phyloP scores from a whole-genome alignment of 1,140 invertebrate species.

The Stratiolaelaps scimitus region DNA sequence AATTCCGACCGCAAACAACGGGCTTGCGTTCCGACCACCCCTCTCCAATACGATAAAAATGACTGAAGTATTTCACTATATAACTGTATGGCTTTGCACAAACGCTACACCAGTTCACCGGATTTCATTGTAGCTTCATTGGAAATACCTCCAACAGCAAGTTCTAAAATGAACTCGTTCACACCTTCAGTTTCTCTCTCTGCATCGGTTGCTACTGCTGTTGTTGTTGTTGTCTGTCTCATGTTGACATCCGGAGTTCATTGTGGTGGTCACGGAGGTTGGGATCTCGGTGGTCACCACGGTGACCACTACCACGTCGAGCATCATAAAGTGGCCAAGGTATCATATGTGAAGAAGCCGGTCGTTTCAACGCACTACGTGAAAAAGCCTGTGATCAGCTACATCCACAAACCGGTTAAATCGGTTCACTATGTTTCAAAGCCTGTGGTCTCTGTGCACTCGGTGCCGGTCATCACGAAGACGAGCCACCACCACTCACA shows the following conservation, averaged over 20 bases:
- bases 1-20: no score
- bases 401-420: constrained; percentile 21
- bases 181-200: no score
- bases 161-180: no score
- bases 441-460: background rate
- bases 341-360: background rate
- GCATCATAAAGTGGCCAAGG: constrained; percentile 6
- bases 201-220: no score
- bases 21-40: no score
- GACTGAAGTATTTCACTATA: no score
- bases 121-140: no score
- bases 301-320: background rate
- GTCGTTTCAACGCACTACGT: constrained; percentile 25
- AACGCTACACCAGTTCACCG: no score
- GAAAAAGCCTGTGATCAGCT: constrained; percentile 23
- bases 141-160: no score
- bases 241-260: background rate
- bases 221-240: no score
- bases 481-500: background rate
- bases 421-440: constrained; percentile 7
- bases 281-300: background rate
- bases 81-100: no score
- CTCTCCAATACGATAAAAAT: no score
- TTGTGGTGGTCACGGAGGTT: constrained; percentile 9
- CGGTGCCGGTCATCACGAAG: constrained; percentile 4